These are phyloP conservation scores for Venustaconcha ellipsiformis DNA, from an alignment of 1,140 invertebrate genomes.

Conservation along the genomic window DNA sequence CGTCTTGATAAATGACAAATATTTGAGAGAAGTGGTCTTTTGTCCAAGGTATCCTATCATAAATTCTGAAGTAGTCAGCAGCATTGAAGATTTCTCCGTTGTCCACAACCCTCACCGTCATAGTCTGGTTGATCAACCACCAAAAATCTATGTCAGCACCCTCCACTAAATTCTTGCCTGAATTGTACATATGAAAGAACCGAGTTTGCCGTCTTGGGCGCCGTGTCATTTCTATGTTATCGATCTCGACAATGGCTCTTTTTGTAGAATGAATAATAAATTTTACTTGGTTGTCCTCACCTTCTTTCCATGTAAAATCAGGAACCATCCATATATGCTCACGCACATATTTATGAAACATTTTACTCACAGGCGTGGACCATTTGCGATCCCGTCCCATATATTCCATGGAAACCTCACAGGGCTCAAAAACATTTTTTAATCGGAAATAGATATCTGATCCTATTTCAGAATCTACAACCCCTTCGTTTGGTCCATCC, in stretches of 20 bases:
- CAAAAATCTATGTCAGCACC: conserved; percentile 5
- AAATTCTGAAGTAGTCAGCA: conserved; percentile 22
- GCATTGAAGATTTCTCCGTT: conserved; percentile 13
- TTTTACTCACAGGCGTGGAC: neutral
- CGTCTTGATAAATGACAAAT: conserved; percentile 35
- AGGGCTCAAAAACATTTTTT: neutral
- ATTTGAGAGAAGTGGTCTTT: conserved; percentile 27
- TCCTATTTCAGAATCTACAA: conserved; percentile 12
- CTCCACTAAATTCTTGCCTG: conserved; percentile 8
- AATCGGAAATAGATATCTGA: conserved; percentile 13
- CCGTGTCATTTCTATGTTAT: conserved; percentile 9
- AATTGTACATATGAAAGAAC: conserved; percentile 11
- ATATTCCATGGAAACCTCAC: conserved; percentile 11
- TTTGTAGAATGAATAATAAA: conserved; percentile 9
- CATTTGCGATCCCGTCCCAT: neutral
- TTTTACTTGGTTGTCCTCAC: conserved; percentile 19
- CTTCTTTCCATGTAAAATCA: conserved; percentile 16
- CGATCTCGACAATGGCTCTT: conserved; percentile 5
- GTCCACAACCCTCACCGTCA: conserved; percentile 29
- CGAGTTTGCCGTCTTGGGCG: neutral
- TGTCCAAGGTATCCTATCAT: conserved; percentile 33
- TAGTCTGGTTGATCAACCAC: conserved; percentile 10
- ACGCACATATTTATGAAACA: conserved; percentile 13
- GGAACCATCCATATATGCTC: conserved; percentile 25
- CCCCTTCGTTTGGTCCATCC: neutral